These are phyloP conservation scores for Hyaena hyaena DNA, from an alignment of 2,113 vertebrate species.

Conservation along the genomic window DNA sequence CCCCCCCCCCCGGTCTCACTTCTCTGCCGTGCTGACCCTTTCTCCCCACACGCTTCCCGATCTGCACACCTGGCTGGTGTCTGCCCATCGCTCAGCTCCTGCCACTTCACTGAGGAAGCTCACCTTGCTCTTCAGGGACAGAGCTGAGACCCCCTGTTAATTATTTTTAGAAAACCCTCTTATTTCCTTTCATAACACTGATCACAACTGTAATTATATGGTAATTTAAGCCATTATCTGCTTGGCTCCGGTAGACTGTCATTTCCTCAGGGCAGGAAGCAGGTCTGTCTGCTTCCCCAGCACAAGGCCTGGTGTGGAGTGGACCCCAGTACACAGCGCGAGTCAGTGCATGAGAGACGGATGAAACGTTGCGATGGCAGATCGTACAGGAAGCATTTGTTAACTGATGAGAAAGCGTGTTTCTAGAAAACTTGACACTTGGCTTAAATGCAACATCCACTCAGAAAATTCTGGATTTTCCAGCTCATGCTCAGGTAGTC, in stretches of 20 bases:
- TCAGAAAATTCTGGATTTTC: not conserved
- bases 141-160: not conserved
- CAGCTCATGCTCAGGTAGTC: not conserved
- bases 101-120: not conserved
- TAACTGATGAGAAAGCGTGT: not conserved
- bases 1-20: not conserved
- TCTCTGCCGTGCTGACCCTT: rapidly evolving
- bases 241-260: constrained; percentile 1
- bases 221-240: constrained; percentile 46
- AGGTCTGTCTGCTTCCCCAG: not conserved
- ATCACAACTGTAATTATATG: constrained; percentile 41
- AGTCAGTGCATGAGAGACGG: not conserved
- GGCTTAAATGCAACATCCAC: not conserved
- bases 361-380: not conserved
- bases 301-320: not conserved
- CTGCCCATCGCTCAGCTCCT: not conserved
- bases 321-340: rapidly evolving
- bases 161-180: constrained; percentile 42
- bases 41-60: not conserved
- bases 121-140: not conserved
- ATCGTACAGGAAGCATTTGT: not conserved
- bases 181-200: constrained; percentile 44
- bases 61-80: not conserved
- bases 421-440: not conserved
- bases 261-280: constrained; percentile 36